These are phyloP conservation scores for Watsonalla cultraria DNA, from an alignment of 2,888 invertebrate species.

Conservation along the genomic window DNA sequence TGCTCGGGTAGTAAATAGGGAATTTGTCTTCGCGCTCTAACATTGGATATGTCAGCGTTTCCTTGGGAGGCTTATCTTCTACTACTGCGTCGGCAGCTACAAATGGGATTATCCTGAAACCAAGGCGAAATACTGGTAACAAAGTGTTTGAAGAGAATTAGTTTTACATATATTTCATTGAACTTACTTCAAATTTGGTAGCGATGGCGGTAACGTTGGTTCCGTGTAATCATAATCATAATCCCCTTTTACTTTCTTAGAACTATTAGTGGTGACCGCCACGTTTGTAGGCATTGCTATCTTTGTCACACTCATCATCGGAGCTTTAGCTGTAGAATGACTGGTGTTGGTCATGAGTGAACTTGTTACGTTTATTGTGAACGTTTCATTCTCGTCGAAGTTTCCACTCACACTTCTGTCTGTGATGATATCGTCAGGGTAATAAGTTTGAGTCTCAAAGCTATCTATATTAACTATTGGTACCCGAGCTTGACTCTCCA, in stretches of 20 bases:
- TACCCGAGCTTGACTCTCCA: constrained; percentile 42
- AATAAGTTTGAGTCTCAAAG: constrained; percentile 52
- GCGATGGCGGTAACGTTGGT: constrained; percentile 87
- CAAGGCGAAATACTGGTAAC: background rate
- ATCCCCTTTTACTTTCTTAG: constrained; percentile 78
- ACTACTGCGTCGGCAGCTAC: constrained; percentile 91
- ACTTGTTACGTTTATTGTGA: constrained; percentile 78
- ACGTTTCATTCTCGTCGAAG: constrained; percentile 72
- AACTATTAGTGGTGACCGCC: constrained; percentile 65
- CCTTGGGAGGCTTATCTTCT: constrained; percentile 69
- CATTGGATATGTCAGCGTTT: constrained; percentile 46
- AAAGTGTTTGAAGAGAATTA: too few relatives aligned
- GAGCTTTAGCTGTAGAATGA: constrained; percentile 30
- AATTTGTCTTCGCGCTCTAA: constrained; percentile 63
- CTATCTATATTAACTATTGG: constrained; percentile 41
- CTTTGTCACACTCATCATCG: constrained; percentile 29
- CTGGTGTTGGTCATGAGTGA: constrained; percentile 67
- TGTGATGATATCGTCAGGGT: constrained; percentile 63
- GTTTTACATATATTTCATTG: background rate
- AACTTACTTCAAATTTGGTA: constrained; percentile 86
- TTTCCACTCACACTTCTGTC: constrained; percentile 46
- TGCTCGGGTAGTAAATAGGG: constrained; percentile 58
- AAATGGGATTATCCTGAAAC: constrained; percentile 89
- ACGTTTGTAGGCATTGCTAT: constrained; percentile 50
- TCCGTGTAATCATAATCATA: constrained; percentile 85